These are phyloP conservation scores for Mayetiola destructor DNA, from an alignment of 2,888 invertebrate genomes.

Conservation along the genomic window DNA sequence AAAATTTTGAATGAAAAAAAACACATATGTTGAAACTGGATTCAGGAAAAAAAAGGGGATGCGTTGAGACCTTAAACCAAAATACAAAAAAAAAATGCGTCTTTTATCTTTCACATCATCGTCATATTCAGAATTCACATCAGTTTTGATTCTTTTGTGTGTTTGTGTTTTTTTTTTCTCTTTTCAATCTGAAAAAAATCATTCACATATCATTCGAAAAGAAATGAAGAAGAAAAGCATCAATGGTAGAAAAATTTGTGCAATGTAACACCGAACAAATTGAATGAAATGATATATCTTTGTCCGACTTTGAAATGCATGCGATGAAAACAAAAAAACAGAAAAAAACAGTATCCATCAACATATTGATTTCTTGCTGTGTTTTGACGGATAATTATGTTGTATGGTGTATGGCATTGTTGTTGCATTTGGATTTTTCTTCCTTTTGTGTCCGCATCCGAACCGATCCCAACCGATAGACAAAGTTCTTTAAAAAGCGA, in stretches of 20 bases:
- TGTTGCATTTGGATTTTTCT: too few species aligned
- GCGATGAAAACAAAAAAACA: background rate
- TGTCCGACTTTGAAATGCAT: background rate
- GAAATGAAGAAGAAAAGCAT: too few species aligned
- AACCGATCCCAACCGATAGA: too few species aligned
- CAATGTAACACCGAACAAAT: constrained; percentile 1
- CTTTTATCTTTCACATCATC: background rate
- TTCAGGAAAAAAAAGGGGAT: background rate
- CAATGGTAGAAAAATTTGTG: constrained; percentile 9
- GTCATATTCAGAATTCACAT: background rate
- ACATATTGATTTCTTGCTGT: constrained; percentile 4
- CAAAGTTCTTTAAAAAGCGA: too few species aligned
- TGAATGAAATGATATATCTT: constrained; percentile 1
- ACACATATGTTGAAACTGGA: constrained; percentile 8
- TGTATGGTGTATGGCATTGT: too few species aligned
- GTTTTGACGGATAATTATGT: constrained; percentile 13
- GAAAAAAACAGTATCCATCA: background rate
- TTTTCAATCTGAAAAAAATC: background rate
- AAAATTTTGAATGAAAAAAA: background rate
- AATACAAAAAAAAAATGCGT: too few species aligned
- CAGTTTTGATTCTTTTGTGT: background rate
- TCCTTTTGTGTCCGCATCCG: too few species aligned
- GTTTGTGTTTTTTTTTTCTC: too few species aligned
- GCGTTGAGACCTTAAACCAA: too few species aligned
- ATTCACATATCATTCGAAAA: background rate